Evolutionary conservation across 2,113 vertebrate species (phyloP).

Genomic region (Ceratotherium simum): DNA sequence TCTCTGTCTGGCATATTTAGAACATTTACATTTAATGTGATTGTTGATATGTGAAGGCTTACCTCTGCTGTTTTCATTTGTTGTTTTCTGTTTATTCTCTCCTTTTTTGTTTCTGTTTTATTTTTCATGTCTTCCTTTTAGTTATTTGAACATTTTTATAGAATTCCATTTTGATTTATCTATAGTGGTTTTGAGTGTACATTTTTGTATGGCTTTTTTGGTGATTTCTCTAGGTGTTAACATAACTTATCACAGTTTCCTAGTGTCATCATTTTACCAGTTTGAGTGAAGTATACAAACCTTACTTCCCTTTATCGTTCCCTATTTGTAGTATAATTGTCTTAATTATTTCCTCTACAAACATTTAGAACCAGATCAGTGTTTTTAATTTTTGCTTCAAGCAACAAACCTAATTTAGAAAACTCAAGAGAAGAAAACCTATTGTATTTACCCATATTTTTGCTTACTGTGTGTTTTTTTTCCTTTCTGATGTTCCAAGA

Average conservation of each 20-base stretch:
- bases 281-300: background rate
- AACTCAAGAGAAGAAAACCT: background rate
- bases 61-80: conserved; percentile 16
- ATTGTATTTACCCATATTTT: conserved; percentile 25
- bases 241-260: background rate
- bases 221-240: background rate
- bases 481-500: background rate
- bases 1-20: background rate
- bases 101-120: background rate
- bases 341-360: background rate
- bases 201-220: background rate
- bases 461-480: background rate
- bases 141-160: background rate
- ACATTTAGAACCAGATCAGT: background rate
- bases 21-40: background rate
- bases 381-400: conserved; percentile 7
- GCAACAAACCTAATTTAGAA: conserved; percentile 1
- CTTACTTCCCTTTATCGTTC: background rate
- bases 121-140: background rate
- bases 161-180: conserved; percentile 6
- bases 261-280: background rate
- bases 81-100: conserved; percentile 18
- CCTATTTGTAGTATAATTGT: background rate
- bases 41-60: conserved; percentile 23
- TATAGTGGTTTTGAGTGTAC: background rate